Evolutionary conservation across 2,797 vertebrate genomes (phyloP).

Genomic region (Lacerta agilis): DNA sequence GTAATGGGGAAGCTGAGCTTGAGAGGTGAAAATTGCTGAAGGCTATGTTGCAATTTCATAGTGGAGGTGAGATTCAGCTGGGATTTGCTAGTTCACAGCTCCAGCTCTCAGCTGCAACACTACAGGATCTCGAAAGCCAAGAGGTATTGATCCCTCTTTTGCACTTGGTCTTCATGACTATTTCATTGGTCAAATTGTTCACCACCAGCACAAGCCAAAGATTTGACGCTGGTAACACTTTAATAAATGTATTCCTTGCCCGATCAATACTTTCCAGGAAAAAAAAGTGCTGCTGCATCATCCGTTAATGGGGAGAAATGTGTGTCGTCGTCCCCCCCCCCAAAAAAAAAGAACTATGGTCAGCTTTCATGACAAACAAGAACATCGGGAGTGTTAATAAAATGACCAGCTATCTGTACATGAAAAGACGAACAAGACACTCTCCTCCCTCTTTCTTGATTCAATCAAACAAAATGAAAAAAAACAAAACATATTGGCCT

Average conservation of each 20-base stretch:
- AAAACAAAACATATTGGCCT: constrained; percentile 67
- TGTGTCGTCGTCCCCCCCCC: constrained; percentile 6
- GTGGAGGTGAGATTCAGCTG: not conserved
- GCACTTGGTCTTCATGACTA: constrained; percentile 74
- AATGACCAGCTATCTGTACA: constrained; percentile 79
- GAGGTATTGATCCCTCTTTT: constrained; percentile 74
- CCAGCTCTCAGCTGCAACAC: not conserved
- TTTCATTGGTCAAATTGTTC: constrained; percentile 76
- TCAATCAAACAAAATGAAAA: constrained; percentile 74
- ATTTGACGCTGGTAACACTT: constrained; percentile 75
- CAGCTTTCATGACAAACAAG: constrained; percentile 78
- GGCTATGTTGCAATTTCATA: not conserved
- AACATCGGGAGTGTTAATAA: constrained; percentile 79
- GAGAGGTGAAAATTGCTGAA: not conserved
- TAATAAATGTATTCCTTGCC: constrained; percentile 78
- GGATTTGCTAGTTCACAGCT: not conserved
- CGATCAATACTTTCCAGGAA: constrained; percentile 70
- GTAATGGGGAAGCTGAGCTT: not conserved
- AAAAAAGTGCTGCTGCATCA: constrained; percentile 69
- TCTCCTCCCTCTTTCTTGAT: constrained; percentile 73
- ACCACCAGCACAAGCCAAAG: constrained; percentile 66
- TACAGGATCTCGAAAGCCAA: constrained; percentile 57
- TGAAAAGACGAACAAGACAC: constrained; percentile 71
- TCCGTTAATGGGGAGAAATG: constrained; percentile 77
- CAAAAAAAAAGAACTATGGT: constrained; percentile 46